Evolutionary conservation across 2,113 vertebrate genomes (phyloP), one percentile per base, ranked within the genome.

Genomic region (Takifugu flavidus): DNA sequence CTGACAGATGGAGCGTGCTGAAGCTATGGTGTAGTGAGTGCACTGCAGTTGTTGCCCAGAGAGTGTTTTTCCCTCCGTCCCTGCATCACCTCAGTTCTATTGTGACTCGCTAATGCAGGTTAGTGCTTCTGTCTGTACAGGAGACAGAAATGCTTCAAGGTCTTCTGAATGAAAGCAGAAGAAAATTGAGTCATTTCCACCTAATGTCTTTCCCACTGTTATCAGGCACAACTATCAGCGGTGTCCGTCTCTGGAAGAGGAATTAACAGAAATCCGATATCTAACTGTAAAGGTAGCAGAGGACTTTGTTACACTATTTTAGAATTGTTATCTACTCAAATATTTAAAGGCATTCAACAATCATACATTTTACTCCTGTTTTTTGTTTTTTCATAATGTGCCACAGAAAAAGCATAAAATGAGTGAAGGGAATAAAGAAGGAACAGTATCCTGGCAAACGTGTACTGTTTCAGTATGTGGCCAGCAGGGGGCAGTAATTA

Each of bases 401-500:
- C 7, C 34, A 39, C 7, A 10, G 34, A 10, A 39, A 39, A 39
- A 39, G 34, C 34, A 2, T 39, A 39, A 31, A 31, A 31, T 31
- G 29, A 31, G 29, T 31, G 7, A 39, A 39, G 1, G 34, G 34
- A 39, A 11, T 39, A 39, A 39, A 11, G 7, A 39, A 8, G 31
- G 34, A 10, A 39, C 11, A 39, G 4, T 39, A 11, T 39, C 7
- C 7, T 39, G 7, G 34, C 7, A 39, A 39, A 39, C 34, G 11
- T 2, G 7, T 39, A 10, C 11, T 39, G 34, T 39, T 10, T 10
- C 34, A 3, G 34, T 10, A 11, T 11, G 34, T 4, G 14, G 25
- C 80, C 84, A 84, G 77, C 64, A 87, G 87, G 75, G 67, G 72
- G 66, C 74, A 49, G 31, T 67, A 39, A 77, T 20, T 50, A 49